These are phyloP conservation scores for Trematocara zebra DNA, from an alignment of 2,113 vertebrate genomes.

Conservation along the genomic window DNA sequence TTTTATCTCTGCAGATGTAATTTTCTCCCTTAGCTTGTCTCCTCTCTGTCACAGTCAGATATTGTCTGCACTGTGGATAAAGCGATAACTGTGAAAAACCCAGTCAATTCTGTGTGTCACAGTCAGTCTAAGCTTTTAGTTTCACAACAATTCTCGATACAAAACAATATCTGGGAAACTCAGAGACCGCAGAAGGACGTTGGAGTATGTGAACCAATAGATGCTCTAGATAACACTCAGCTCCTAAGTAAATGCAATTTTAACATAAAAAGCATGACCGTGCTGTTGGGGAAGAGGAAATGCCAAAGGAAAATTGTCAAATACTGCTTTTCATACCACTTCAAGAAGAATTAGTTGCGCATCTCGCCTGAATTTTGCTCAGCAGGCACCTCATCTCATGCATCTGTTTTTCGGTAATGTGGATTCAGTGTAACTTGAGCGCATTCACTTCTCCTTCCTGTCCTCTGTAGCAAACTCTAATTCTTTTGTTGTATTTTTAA, in stretches of 20 bases:
- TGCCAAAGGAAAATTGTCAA: not conserved
- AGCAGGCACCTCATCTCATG: not conserved
- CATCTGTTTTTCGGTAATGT: not conserved
- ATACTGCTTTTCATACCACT: not conserved
- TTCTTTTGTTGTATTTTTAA: not conserved
- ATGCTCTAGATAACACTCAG: not conserved
- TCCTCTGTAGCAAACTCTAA: not conserved
- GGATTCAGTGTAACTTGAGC: not conserved
- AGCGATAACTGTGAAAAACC: not conserved
- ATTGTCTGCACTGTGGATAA: not conserved
- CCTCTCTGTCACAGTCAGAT: not conserved
- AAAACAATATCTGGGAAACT: not conserved
- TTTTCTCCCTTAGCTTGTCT: not conserved
- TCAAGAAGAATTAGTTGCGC: not conserved
- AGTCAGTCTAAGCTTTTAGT: not conserved
- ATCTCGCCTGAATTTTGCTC: not conserved
- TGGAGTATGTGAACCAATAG: not conserved
- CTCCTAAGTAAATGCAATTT: not conserved
- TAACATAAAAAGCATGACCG: not conserved
- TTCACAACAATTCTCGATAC: not conserved
- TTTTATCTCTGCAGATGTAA: not conserved
- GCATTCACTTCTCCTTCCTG: not conserved
- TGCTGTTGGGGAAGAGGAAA: not conserved
- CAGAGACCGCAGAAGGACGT: not conserved
- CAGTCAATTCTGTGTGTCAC: not conserved